Conservation (phyloP, 2,888 invertebrate species). For the Orthonevra nobilis region DNA sequence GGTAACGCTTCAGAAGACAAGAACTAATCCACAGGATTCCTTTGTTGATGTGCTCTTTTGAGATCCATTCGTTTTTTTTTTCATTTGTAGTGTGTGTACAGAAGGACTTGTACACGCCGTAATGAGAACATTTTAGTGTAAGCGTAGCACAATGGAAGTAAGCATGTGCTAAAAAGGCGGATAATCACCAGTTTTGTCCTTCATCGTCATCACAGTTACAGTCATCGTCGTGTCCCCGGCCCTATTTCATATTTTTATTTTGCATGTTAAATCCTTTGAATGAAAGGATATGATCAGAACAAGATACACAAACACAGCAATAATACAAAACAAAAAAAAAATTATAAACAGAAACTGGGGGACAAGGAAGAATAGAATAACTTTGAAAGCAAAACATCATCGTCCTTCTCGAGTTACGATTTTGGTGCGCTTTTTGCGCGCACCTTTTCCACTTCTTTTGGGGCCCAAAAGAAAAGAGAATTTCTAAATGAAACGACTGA, state of each 20-base stretch:
- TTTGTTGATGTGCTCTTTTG: conserved; percentile 65
- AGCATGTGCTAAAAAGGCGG: conserved; percentile 73
- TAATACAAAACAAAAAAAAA: not conserved
- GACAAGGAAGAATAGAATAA: conserved; percentile 32
- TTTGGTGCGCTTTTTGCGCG: conserved; percentile 42
- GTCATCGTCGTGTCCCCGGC: too few species aligned
- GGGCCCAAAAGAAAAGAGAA: conserved; percentile 16
- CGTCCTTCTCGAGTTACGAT: conserved; percentile 56
- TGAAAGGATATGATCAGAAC: conserved; percentile 30
- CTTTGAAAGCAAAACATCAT: conserved; percentile 50
- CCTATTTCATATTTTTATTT: conserved; percentile 33
- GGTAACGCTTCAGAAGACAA: conserved; percentile 67
- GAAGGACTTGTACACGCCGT: conserved; percentile 36
- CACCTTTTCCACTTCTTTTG: conserved; percentile 29
- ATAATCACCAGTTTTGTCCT: conserved; percentile 71
- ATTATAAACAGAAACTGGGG: not conserved
- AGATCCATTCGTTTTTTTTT: conserved; percentile 40
- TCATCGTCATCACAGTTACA: conserved; percentile 50
- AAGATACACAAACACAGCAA: conserved; percentile 8
- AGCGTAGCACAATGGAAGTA: conserved; percentile 68
- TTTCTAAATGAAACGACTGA: conserved; percentile 12
- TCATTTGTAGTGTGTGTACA: conserved; percentile 21
- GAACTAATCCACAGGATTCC: conserved; percentile 62
- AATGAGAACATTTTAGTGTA: conserved; percentile 71
- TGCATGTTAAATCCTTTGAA: conserved; percentile 63